Evolutionary conservation across 2,797 vertebrate species (phyloP).

Genomic region (Gadopsis bispinosus): DNA sequence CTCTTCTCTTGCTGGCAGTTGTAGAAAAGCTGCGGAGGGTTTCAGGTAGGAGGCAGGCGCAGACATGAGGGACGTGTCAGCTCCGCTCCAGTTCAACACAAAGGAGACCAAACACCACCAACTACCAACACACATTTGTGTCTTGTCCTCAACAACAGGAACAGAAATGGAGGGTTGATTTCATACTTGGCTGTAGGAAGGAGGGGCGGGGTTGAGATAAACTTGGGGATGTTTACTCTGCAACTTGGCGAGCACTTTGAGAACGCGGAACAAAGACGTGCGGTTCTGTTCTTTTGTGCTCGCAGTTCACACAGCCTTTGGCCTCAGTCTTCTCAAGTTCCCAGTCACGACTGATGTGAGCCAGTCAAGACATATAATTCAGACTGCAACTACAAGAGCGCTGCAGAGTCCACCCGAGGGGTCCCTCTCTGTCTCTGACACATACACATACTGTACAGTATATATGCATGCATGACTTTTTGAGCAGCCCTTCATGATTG

Average conservation of each 20-base stretch:
- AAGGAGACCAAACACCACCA: conserved; percentile 65
- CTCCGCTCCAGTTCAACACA: conserved; percentile 61
- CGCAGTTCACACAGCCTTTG: conserved; percentile 68
- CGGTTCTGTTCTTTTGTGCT: conserved; percentile 65
- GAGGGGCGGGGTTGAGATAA: conserved; percentile 33
- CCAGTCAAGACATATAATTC: conserved; percentile 70
- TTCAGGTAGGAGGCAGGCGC: conserved; percentile 70
- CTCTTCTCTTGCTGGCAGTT: conserved; percentile 57
- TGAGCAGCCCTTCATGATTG: conserved; percentile 59
- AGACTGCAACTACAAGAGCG: conserved; percentile 59
- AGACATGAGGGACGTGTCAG: conserved; percentile 68
- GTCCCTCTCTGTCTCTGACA: conserved; percentile 38
- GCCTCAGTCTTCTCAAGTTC: conserved; percentile 66
- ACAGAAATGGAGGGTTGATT: conserved; percentile 36
- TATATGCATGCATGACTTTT: conserved; percentile 60
- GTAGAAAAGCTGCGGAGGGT: conserved; percentile 64
- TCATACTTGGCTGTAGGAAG: conserved; percentile 37
- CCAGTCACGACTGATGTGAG: conserved; percentile 65
- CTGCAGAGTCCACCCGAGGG: conserved; percentile 53
- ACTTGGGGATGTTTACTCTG: conserved; percentile 77
- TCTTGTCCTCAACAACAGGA: conserved; percentile 61
- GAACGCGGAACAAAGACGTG: conserved; percentile 66
- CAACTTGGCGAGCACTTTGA: conserved; percentile 68
- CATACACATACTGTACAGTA: conserved; percentile 25
- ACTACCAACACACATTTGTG: conserved; percentile 60